These are phyloP conservation scores for Drosophila pachea DNA, from an alignment of 1,140 invertebrate genomes.

Conservation along the genomic window DNA sequence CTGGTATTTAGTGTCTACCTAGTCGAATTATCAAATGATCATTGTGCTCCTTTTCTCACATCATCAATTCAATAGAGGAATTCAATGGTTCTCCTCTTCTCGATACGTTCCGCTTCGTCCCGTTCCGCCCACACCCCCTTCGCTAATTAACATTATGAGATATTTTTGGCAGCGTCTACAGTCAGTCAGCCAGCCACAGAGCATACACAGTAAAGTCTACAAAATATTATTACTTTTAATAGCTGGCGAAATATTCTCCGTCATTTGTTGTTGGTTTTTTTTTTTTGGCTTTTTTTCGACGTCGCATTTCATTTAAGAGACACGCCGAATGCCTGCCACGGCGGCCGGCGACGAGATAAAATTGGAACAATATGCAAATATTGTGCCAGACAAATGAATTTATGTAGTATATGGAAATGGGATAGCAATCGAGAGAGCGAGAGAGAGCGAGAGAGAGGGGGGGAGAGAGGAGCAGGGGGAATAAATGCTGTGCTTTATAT, in stretches of 20 bases:
- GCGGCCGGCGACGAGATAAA: slow-evolving; percentile 46
- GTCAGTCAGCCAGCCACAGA: too few relatives aligned
- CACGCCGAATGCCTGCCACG: slow-evolving; percentile 30
- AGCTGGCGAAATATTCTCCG: slow-evolving; percentile 49
- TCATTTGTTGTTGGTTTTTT: background rate
- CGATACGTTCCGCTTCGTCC: too few relatives aligned
- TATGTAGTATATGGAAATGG: slow-evolving; percentile 6
- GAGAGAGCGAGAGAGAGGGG: too few relatives aligned
- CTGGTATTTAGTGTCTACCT: too few relatives aligned
- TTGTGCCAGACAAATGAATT: slow-evolving; percentile 48
- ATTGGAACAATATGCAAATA: slow-evolving; percentile 71
- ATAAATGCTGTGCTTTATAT: background rate
- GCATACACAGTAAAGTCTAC: slow-evolving; percentile 57
- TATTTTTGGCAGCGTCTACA: slow-evolving; percentile 14
- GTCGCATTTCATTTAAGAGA: slow-evolving; percentile 31
- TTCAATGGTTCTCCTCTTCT: too few relatives aligned
- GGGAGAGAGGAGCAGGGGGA: too few relatives aligned
- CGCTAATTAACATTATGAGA: slow-evolving; percentile 2
- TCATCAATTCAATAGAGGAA: too few relatives aligned
- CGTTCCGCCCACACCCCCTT: too few relatives aligned
- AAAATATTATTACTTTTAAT: slow-evolving; percentile 68
- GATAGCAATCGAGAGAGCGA: background rate
- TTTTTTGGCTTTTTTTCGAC: slow-evolving; percentile 25
- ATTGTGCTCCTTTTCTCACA: too few relatives aligned
- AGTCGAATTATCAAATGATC: too few relatives aligned